A percentile compares a stretch with the other conserved stretches of the same genome.
Evolutionary conservation across 2,797 vertebrate species (phyloP).

Genomic region (Parauchenoglanis punctatus): DNA sequence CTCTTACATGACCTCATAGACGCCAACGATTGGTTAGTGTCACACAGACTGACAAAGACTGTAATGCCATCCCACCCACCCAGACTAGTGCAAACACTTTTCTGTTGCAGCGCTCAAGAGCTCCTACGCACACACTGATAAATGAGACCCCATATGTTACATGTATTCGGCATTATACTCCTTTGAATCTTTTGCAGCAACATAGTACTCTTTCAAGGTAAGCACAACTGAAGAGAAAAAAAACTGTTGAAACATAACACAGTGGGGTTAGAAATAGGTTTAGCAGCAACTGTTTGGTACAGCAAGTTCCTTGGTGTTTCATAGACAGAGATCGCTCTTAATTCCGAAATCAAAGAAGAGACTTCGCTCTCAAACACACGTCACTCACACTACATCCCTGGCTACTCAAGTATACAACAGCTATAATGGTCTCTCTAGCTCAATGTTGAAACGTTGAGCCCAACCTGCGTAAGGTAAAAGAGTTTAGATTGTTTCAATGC

Average conservation of each 20-base stretch:
- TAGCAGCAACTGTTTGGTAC: constrained; percentile 81
- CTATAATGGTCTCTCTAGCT: constrained; percentile 50
- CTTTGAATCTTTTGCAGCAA: neutral
- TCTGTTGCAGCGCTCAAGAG: neutral
- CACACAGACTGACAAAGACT: neutral
- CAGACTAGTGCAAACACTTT: neutral
- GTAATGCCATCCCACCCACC: neutral
- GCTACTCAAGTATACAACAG: constrained; percentile 55
- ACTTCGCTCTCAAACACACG: constrained; percentile 28
- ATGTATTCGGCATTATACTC: neutral
- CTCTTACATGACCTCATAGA: neutral
- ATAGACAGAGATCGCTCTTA: constrained; percentile 69
- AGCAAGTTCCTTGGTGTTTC: constrained; percentile 75
- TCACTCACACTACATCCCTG: constrained; percentile 43
- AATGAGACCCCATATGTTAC: constrained; percentile 18
- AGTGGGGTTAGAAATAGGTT: constrained; percentile 68
- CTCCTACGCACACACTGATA: constrained; percentile 12
- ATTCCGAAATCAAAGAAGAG: constrained; percentile 42
- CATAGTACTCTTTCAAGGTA: constrained; percentile 18
- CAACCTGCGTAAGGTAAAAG: constrained; percentile 68
- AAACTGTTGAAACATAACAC: constrained; percentile 50
- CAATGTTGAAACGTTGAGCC: constrained; percentile 47
- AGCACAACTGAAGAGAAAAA: constrained; percentile 21
- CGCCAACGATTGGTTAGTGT: no score
- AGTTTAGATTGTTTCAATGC: constrained; percentile 79